These are phyloP conservation scores for Cathartes aura DNA, from an alignment of 2,113 vertebrate genomes.

Conservation along the genomic window DNA sequence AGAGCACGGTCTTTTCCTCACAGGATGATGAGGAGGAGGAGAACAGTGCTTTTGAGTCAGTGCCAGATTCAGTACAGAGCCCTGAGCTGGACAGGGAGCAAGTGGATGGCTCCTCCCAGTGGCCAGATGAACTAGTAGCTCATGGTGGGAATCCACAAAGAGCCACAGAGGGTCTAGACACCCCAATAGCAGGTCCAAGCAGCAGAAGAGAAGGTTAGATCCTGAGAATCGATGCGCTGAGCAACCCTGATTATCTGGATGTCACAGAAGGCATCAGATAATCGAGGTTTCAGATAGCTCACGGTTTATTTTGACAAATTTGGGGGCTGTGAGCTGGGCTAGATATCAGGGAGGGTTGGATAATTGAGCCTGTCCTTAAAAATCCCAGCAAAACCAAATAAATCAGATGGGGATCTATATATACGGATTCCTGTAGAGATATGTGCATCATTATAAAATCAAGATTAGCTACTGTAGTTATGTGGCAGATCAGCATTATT, in stretches of 20 bases:
- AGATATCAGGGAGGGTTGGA: background rate
- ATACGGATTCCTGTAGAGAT: background rate
- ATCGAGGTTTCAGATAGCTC: slow-evolving; percentile 12
- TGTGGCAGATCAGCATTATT: background rate
- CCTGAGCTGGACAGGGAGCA: slow-evolving; percentile 84
- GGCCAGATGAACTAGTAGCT: slow-evolving; percentile 78
- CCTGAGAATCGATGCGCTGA: slow-evolving; percentile 29
- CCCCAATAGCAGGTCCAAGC: slow-evolving; percentile 86
- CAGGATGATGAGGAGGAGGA: slow-evolving; percentile 95
- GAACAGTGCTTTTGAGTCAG: slow-evolving; percentile 93
- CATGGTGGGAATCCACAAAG: slow-evolving; percentile 71
- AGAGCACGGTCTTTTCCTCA: slow-evolving; percentile 96
- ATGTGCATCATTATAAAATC: background rate
- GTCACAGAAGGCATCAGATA: slow-evolving; percentile 42
- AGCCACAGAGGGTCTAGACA: slow-evolving; percentile 75
- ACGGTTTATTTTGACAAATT: background rate
- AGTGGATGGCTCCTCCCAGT: slow-evolving; percentile 75
- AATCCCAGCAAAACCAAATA: background rate
- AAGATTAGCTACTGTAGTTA: background rate
- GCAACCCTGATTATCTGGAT: slow-evolving; percentile 44
- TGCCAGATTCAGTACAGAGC: slow-evolving; percentile 81
- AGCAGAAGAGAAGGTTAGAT: slow-evolving; percentile 86
- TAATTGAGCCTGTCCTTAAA: slow-evolving; percentile 24
- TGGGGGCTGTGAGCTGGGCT: background rate
- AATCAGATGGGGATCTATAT: background rate